Base-by-base conservation (phyloP, 2,797 vertebrate genomes). In the Champsocephalus esox region DNA sequence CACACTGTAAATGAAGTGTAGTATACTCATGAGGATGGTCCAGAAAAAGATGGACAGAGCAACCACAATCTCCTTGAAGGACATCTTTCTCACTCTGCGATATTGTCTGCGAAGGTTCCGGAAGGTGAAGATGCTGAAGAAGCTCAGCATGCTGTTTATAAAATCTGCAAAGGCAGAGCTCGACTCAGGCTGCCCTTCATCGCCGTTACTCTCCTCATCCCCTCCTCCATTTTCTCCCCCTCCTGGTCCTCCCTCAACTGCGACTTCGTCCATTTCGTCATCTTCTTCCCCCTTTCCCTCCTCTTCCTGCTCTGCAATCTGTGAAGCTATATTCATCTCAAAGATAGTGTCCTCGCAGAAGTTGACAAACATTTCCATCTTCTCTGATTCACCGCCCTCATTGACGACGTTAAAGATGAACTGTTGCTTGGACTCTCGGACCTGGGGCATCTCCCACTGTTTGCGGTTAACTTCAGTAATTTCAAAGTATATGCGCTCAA, bases 281-380 rank as follows among this genome's bases (percentile, higher is more conserved):
- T 97, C 96, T 0, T 96, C 95, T 11, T 95, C 95, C 3, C 93
- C 95, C 11, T 91, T 95, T 1, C 93, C 96, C 48, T 95, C 96
- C 32, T 96, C 98, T 6, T 97, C 97, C 66, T 97, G 94, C 92
- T 99, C 97, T 0, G 97, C 98, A 88, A 99, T 97, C 80, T 97
- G 96, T 0, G 97, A 95, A 0, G 98, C 98, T 16, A 99, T 98
- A 70, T 99, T 98, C 98, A 99, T 99, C 94, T 99, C 98, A 86
- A 99, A 99, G 89, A 99, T 99, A 84, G 98, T 99, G 94, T 99
- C 98, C 91, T 99, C 98, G 4, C 98, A 99, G 94, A 99, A 99
- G 92, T 95, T 99, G 61, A 99, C 97, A 51, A 99, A 99, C 57
- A 99, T 95, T 88, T 99, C 98, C 98, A 99, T 99, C 92, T 99